Evolutionary conservation across 2,888 invertebrate genomes (phyloP).

Genomic region (Pomacea canaliculata): DNA sequence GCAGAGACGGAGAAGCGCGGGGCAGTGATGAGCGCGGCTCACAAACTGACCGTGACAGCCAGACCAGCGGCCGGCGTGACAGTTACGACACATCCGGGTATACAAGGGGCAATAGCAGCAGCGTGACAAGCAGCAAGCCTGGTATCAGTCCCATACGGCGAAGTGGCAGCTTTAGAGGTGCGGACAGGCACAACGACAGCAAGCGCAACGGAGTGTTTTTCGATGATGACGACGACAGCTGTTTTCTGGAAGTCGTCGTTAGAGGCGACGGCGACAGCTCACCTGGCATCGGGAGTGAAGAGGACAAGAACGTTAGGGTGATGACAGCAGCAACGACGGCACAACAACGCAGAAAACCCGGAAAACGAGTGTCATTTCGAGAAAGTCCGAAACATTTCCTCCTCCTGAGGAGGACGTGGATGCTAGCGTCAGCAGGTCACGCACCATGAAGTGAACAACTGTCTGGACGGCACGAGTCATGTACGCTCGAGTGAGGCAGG

Average conservation of each 20-base stretch:
- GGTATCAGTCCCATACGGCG: not conserved
- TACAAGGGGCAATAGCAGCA: too few relatives aligned
- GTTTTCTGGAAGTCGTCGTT: not conserved
- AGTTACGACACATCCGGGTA: not conserved
- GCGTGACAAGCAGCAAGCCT: not conserved
- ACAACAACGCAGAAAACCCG: not conserved
- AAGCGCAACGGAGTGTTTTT: slow-evolving; percentile 21
- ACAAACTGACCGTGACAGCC: too few relatives aligned
- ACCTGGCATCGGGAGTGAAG: too few relatives aligned
- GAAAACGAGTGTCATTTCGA: slow-evolving; percentile 17
- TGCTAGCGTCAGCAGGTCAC: too few relatives aligned
- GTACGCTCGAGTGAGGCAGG: too few relatives aligned
- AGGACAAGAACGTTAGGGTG: too few relatives aligned
- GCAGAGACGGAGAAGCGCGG: not conserved
- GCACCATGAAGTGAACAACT: too few relatives aligned
- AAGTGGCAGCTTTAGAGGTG: not conserved
- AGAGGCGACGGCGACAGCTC: too few relatives aligned
- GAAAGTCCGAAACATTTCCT: slow-evolving; percentile 13
- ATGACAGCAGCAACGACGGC: too few relatives aligned
- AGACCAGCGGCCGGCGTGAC: not conserved
- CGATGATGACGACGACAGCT: slow-evolving; percentile 8
- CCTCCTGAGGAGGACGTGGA: not conserved
- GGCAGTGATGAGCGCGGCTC: not conserved
- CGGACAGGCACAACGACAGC: not conserved
- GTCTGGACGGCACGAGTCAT: too few relatives aligned